phyloP scores from a whole-genome alignment of 1,140 invertebrate genomes.

The Aphaenogaster ashmeadi region DNA sequence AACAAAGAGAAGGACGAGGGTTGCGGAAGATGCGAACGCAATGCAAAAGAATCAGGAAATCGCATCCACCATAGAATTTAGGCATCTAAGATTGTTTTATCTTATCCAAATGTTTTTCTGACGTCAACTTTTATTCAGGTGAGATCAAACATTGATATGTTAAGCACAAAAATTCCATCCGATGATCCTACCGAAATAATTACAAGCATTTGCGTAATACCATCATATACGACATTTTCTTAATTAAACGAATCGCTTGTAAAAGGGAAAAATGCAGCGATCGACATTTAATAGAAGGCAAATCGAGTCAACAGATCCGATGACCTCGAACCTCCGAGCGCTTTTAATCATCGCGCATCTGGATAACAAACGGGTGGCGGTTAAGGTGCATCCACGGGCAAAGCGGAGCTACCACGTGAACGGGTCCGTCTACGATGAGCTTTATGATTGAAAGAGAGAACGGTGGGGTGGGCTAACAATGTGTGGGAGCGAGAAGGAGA shows the following conservation, averaged over 20 bases:
- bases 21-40: constrained; percentile 7
- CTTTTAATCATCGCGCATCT: constrained; percentile 70
- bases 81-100: not conserved
- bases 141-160: not conserved
- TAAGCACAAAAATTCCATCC: not conserved
- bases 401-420: constrained; percentile 63
- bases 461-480: constrained; percentile 81
- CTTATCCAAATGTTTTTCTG: not conserved
- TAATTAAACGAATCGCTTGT: constrained; percentile 27
- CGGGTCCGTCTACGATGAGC: constrained; percentile 80
- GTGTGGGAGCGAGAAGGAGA: constrained; percentile 83
- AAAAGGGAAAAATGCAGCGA: not conserved
- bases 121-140: not conserved
- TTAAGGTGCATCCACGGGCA: constrained; percentile 73
- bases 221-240: not conserved
- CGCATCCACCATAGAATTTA: constrained; percentile 13
- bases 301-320: constrained; percentile 37
- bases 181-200: not conserved
- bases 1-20: not conserved
- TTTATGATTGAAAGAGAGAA: constrained; percentile 86
- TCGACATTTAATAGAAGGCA: constrained; percentile 22
- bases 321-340: constrained; percentile 48
- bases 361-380: constrained; percentile 64
- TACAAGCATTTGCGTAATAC: not conserved
- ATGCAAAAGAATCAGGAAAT: not conserved